These are phyloP conservation scores for Agrilus planipennis DNA, from an alignment of 1,140 invertebrate species.

Conservation along the genomic window DNA sequence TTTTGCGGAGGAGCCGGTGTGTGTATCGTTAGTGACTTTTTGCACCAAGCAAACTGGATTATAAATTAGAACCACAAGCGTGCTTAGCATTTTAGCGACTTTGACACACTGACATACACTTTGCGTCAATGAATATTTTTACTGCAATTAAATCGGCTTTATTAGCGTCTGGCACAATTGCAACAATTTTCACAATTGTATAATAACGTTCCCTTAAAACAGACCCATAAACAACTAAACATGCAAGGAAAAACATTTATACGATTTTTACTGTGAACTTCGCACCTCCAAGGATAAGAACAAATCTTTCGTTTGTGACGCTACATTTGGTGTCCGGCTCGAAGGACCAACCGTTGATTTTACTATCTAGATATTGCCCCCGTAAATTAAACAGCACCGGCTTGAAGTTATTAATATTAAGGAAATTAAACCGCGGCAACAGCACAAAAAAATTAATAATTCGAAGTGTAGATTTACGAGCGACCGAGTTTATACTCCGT, in stretches of 20 bases:
- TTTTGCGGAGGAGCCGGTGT: no score
- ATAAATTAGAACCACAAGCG: constrained; percentile 18
- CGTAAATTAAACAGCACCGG: no score
- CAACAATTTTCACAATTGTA: neutral
- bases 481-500: no score
- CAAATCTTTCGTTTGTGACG: neutral
- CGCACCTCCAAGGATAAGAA: neutral
- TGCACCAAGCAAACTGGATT: constrained; percentile 17
- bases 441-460: no score
- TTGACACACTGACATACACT: constrained; percentile 18
- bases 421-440: no score
- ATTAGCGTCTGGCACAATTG: no score
- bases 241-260: neutral
- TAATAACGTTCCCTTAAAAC: neutral
- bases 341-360: no score
- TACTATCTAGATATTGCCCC: no score
- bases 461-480: no score
- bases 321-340: no score
- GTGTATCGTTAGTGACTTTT: constrained; percentile 15
- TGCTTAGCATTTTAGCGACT: constrained; percentile 15
- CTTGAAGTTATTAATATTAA: no score
- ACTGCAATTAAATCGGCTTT: constrained; percentile 10
- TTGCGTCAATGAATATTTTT: constrained; percentile 16
- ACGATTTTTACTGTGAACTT: neutral
- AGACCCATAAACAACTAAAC: neutral